Conservation (phyloP, 2,888 invertebrate species). For the Spilosoma lubricipeda region DNA sequence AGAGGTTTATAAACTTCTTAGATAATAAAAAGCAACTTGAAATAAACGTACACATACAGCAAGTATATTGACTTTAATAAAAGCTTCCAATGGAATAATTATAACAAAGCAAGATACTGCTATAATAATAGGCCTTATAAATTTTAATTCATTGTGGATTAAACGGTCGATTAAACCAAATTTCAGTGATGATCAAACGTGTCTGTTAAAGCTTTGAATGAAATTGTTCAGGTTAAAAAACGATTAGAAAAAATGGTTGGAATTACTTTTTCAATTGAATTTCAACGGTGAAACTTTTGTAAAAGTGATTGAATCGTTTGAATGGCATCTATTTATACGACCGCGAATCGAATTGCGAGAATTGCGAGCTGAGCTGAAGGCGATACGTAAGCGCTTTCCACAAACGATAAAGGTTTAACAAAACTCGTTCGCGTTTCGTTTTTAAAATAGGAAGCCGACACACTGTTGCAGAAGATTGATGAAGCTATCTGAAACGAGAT, state of each 20-base stretch:
- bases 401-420: constrained; percentile 59
- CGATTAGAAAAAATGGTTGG: constrained; percentile 37
- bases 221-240: constrained; percentile 35
- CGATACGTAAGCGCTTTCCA: constrained; percentile 53
- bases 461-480: constrained; percentile 81
- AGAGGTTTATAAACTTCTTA: constrained; percentile 55
- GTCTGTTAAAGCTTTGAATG: constrained; percentile 23
- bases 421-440: constrained; percentile 59
- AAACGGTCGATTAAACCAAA: constrained; percentile 25
- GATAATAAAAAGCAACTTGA: constrained; percentile 58
- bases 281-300: constrained; percentile 41
- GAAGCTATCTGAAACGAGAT: constrained; percentile 80
- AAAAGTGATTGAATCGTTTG: constrained; percentile 50
- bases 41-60: constrained; percentile 54
- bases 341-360: constrained; percentile 46
- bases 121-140: constrained; percentile 36
- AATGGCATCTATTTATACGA: constrained; percentile 47
- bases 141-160: constrained; percentile 40
- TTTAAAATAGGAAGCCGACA: constrained; percentile 70
- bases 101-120: constrained; percentile 58
- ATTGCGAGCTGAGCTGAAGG: constrained; percentile 44
- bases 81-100: constrained; percentile 66
- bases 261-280: constrained; percentile 38
- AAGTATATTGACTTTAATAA: constrained; percentile 62
- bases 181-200: constrained; percentile 32